These are phyloP conservation scores for Chrysina gloriosa DNA, from an alignment of 2,888 invertebrate genomes.

Conservation along the genomic window DNA sequence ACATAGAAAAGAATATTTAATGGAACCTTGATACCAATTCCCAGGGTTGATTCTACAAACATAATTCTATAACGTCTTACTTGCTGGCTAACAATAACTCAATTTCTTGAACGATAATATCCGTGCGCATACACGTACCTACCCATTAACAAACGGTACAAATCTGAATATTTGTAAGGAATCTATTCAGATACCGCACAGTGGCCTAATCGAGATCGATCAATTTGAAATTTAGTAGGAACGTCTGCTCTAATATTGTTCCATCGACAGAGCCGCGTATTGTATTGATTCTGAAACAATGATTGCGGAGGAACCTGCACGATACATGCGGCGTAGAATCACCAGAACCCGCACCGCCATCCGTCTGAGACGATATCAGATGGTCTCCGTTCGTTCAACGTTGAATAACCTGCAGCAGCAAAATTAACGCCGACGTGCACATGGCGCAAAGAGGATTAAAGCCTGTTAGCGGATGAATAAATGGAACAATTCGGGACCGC, in stretches of 20 bases:
- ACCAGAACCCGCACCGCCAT: not conserved
- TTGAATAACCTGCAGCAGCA: constrained; percentile 24
- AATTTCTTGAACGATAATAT: no score
- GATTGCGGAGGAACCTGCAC: not conserved
- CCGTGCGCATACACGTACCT: no score
- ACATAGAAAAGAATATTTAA: no score
- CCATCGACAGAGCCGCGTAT: not conserved
- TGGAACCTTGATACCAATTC: no score
- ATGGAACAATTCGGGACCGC: constrained; percentile 55
- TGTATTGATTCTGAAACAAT: not conserved
- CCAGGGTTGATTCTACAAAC: no score
- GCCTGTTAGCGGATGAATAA: constrained; percentile 55
- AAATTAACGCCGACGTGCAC: constrained; percentile 23
- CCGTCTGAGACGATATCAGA: constrained; percentile 11
- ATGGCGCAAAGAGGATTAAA: constrained; percentile 53
- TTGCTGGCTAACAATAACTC: no score
- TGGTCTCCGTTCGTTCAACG: constrained; percentile 15
- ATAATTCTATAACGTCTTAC: no score
- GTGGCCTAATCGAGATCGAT: not conserved
- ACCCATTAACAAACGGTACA: no score
- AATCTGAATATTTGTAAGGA: no score
- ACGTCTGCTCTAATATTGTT: not conserved
- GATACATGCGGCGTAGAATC: not conserved
- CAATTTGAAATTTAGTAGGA: constrained; percentile 11
- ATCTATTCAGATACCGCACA: no score